Base-by-base conservation (phyloP, 2,888 invertebrate species). In the Drosophila macrospina region DNA sequence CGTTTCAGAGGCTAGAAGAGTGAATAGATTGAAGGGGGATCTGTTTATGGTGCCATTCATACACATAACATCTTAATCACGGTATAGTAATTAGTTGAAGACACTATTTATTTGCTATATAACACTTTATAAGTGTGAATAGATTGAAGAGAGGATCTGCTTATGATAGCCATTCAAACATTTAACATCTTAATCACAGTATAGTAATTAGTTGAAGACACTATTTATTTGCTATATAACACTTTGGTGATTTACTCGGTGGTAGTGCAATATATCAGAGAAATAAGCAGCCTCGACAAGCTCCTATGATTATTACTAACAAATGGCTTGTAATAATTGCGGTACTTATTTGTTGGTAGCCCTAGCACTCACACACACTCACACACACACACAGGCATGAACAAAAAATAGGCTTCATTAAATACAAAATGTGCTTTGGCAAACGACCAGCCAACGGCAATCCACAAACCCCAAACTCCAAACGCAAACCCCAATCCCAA, bases 391-490 rank as follows among this genome's bases (percentile, higher is more conserved):
- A 11, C 30, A 48, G 52, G 20, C 20, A 47, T 3, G n/a, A 4
- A 39, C 45, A 56, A 84, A 56, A 84, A 87, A 87, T 85, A 80
- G 85, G 83, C 80, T 80, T 88, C 83, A 88, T 85, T 83, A 79
- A 77, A 82, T 85, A 85, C 77, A 71, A 82, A 82, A 87, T 77
- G 77, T 57, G 65, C 41, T 61, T 76, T 86, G 75, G 68, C 74
- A 75, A 70, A 63, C 44, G 78, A 69, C 57, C 59, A 66, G 72
- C 56, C 64, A 78, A 59, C 54, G 65, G 52, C 55, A 61, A 39
- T 28, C 45, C 37, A 32, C 57, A 62, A 57, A 57, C 10, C 42
- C 52, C 13, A 44, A 13, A 0, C 36, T 44, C 8, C 7, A 24
- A 32, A 28, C 28, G 2, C 45, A 37, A 11, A 15, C 24, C 20